Evolutionary conservation across 2,888 invertebrate genomes (phyloP), one percentile per base, ranked within the genome.

Genomic region (Hemithea aestivaria): DNA sequence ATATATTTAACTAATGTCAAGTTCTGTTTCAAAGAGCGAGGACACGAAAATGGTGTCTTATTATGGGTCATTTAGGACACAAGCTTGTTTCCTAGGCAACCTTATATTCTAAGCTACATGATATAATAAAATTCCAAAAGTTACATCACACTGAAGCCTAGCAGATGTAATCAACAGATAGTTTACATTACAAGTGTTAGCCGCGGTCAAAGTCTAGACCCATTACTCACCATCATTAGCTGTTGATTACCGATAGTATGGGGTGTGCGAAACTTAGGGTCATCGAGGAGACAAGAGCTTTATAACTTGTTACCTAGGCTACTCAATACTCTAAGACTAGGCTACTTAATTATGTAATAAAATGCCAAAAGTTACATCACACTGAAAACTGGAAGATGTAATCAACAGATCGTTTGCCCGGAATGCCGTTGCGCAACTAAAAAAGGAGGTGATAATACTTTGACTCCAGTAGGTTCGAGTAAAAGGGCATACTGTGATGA

Each of bases 121-220:
- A 16, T 16, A 5, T 16, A 16, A 34, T 16, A 26, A 27, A 31
- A 35, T 35, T 35, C 22, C 24, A 10, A 32, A 9, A 41, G n/a
- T 27, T 20, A 20, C 24, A 30, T 37, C 6, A 31, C n/a, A n/a
- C n/a, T 20, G 31, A 31, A 20, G 20, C 21, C 25, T 11, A 25
- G 33, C 41, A 42, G 41, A 42, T 37, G 33, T 28, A 35, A 27
- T 27, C 23, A 28, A n/a, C 9, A 16, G 5, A 7, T 34, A 32
- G 35, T 26, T 34, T 29, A 39, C 12, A 30, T 10, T 20, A 35
- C 16, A 32, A 21, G 12, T 35, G 32, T 27, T 40, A 33, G 26
- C 22, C 8, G 10, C 27, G n/a, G n/a, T n/a, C n/a, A n/a, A n/a
- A 22, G 23, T 12, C 36, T 31, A 31, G 40, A 35, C 31, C 24